Conservation (phyloP, 92 coral and sea anemone genomes). For the Galaxea fascicularis region DNA sequence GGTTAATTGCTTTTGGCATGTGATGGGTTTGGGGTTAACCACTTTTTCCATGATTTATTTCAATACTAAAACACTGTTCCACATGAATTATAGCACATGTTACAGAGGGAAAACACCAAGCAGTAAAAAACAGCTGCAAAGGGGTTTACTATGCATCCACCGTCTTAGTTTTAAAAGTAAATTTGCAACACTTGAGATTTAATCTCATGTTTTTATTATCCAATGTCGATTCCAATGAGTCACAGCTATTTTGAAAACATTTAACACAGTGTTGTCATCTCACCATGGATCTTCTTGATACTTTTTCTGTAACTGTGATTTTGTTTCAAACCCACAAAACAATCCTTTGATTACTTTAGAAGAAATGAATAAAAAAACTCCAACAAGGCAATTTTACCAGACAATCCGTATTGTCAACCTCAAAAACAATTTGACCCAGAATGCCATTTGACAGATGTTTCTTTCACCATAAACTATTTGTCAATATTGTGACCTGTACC, state of each 20-base stretch:
- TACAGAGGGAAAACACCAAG: not conserved
- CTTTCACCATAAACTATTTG: not conserved
- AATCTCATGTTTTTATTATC: not conserved
- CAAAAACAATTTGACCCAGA: not conserved
- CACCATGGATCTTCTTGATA: not conserved
- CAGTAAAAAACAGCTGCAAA: not conserved
- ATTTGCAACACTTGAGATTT: not conserved
- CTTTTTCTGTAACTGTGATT: not conserved
- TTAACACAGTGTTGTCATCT: not conserved
- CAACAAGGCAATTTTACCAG: not conserved
- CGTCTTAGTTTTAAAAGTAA: not conserved
- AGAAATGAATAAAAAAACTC: not conserved
- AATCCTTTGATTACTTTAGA: not conserved
- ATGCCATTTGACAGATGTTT: constrained; percentile 16
- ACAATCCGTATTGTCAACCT: not conserved
- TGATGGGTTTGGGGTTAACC: constrained; percentile 32
- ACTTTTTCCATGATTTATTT: constrained; percentile 9
- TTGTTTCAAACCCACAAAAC: not conserved
- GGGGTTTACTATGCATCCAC: too few species aligned
- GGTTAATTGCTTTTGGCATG: constrained; percentile 32
- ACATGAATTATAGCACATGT: constrained; percentile 7
- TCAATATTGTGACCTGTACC: not conserved
- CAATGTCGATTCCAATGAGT: not conserved
- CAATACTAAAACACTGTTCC: constrained; percentile 17
- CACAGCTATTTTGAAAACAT: not conserved